Evolutionary conservation across 2,888 invertebrate genomes (phyloP).

Genomic region (Steinernema scapterisci): DNA sequence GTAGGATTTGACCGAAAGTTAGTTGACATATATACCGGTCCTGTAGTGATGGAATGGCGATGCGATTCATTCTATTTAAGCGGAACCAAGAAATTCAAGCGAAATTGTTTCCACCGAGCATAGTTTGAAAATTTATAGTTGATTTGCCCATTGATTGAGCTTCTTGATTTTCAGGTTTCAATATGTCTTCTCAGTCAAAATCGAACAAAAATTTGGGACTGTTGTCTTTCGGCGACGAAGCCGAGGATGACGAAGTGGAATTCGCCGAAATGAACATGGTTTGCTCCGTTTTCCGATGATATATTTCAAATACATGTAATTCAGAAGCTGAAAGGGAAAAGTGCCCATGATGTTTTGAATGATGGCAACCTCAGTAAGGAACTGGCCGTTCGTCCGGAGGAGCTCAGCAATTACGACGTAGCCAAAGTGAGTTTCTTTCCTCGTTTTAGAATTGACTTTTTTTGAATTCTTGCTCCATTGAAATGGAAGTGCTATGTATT

Average conservation of each 20-base stretch:
- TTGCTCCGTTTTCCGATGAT: neutral
- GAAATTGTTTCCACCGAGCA: too few relatives aligned
- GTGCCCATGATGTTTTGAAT: constrained; percentile 86
- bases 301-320: neutral
- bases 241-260: constrained; percentile 84
- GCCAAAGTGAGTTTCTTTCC: neutral
- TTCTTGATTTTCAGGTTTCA: neutral
- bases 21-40: too few relatives aligned
- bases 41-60: too few relatives aligned
- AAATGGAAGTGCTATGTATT: neutral
- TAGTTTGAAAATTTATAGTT: too few relatives aligned
- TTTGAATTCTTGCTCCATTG: too few relatives aligned
- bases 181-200: neutral
- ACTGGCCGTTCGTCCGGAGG: constrained; percentile 63
- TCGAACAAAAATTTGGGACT: constrained; percentile 80
- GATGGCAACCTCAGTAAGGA: constrained; percentile 79
- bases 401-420: constrained; percentile 53
- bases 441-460: neutral
- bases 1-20: too few relatives aligned
- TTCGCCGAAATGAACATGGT: constrained; percentile 27
- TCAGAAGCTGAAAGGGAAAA: constrained; percentile 76
- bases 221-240: constrained; percentile 90
- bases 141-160: constrained; percentile 11
- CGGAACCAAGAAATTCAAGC: too few relatives aligned
- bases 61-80: too few relatives aligned